Evolutionary conservation across 2,113 vertebrate species (phyloP).

Genomic region (Merops nubicus): DNA sequence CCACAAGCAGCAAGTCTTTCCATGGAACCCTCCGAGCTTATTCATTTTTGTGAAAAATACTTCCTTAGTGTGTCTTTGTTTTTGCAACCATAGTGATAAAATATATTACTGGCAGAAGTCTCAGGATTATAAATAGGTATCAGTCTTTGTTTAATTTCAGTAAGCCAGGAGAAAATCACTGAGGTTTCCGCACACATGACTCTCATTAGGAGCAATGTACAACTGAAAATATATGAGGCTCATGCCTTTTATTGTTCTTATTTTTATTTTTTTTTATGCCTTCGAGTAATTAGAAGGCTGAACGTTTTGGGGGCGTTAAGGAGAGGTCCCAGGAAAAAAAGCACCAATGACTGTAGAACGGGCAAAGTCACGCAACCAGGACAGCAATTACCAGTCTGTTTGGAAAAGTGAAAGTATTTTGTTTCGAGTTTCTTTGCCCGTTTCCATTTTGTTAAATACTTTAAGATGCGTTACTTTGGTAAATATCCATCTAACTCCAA

Average conservation of each 20-base stretch:
- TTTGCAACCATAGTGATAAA: slow-evolving; percentile 42
- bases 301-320: neutral
- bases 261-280: neutral
- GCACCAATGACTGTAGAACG: rapidly evolving
- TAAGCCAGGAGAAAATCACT: slow-evolving; percentile 19
- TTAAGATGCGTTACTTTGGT: slow-evolving; percentile 1
- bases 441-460: neutral
- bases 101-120: neutral
- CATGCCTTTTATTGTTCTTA: neutral
- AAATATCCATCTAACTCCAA: neutral
- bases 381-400: neutral
- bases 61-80: neutral
- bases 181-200: neutral
- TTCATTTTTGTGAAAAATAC: slow-evolving; percentile 2
- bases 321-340: neutral
- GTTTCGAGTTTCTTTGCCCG: neutral
- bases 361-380: neutral
- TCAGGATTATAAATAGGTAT: slow-evolving; percentile 6
- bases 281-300: neutral
- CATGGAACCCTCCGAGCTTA: neutral
- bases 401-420: neutral
- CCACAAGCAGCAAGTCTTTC: neutral
- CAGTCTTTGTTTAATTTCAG: slow-evolving; percentile 34
- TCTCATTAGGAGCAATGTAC: neutral
- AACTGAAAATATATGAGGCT: neutral